Evolutionary conservation across 2,888 invertebrate species (phyloP).

Genomic region (Malacosoma neustria): DNA sequence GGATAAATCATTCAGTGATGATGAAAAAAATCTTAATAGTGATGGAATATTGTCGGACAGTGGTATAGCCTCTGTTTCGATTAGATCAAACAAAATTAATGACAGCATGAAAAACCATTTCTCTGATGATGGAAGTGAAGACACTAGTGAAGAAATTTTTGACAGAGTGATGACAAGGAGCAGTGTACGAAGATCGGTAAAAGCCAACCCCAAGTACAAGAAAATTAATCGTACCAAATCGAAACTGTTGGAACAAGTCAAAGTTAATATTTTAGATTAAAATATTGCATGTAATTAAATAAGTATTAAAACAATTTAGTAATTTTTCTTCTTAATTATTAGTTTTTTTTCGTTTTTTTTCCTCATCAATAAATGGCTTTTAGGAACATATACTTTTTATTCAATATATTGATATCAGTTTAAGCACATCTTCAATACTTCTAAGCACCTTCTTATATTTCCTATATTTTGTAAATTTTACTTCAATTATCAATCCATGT

Average conservation of each 20-base stretch:
- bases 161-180: constrained; percentile 64
- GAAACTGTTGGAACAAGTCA: constrained; percentile 59
- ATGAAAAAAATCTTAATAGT: constrained; percentile 36
- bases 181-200: constrained; percentile 58
- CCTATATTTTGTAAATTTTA: too few species aligned
- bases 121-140: constrained; percentile 66
- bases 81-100: constrained; percentile 53
- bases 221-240: constrained; percentile 64
- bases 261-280: constrained; percentile 58
- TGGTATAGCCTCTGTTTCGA: constrained; percentile 36
- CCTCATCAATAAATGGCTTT: too few species aligned
- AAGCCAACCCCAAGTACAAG: constrained; percentile 68
- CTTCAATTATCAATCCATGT: too few species aligned
- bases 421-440: too few species aligned
- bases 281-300: too few species aligned
- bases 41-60: constrained; percentile 47
- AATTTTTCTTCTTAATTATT: too few species aligned
- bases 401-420: too few species aligned
- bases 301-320: too few species aligned
- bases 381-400: too few species aligned
- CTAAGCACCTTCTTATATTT: too few species aligned
- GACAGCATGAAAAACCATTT: constrained; percentile 69
- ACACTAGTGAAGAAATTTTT: constrained; percentile 66
- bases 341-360: too few species aligned
- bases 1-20: constrained; percentile 52